A percentile compares a stretch with the other conserved stretches of the same genome.
phyloP scores from a whole-genome alignment of 2,113 vertebrate genomes.

The Ciconia boyciana region DNA sequence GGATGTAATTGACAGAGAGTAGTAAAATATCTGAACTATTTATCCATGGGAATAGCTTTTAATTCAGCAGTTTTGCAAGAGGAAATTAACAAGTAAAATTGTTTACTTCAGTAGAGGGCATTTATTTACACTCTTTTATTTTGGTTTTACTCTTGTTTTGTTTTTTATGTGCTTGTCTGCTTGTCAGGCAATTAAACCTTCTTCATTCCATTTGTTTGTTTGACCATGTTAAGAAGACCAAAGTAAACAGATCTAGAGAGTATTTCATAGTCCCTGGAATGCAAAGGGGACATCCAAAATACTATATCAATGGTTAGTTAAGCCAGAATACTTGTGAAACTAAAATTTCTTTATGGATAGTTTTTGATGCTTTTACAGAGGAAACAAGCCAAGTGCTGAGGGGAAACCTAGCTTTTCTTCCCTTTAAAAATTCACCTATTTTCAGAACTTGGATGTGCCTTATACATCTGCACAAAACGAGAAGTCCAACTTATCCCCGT shows the following conservation, averaged over 20 bases:
- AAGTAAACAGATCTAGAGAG: constrained; percentile 52
- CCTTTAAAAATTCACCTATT: not conserved
- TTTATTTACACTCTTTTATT: not conserved
- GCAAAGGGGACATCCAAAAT: not conserved
- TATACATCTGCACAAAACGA: not conserved
- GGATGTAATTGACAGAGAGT: not conserved
- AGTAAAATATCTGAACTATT: not conserved
- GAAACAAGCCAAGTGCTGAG: not conserved
- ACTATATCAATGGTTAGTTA: not conserved
- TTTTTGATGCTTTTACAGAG: not conserved
- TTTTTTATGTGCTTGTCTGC: not conserved
- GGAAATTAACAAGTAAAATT: not conserved
- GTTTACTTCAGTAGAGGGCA: not conserved
- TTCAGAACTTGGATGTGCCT: not conserved
- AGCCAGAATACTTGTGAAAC: not conserved
- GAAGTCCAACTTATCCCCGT: not conserved
- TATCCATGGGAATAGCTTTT: not conserved
- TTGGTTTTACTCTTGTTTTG: not conserved
- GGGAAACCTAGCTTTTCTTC: not conserved
- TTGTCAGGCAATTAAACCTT: constrained; percentile 40
- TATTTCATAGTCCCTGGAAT: constrained; percentile 53
- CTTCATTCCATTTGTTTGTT: constrained; percentile 4
- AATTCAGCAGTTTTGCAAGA: not conserved
- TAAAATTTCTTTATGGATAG: not conserved
- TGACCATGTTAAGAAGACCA: constrained; percentile 28